These are phyloP conservation scores for Avahi laniger DNA, from an alignment of 2,797 vertebrate species.

Conservation along the genomic window DNA sequence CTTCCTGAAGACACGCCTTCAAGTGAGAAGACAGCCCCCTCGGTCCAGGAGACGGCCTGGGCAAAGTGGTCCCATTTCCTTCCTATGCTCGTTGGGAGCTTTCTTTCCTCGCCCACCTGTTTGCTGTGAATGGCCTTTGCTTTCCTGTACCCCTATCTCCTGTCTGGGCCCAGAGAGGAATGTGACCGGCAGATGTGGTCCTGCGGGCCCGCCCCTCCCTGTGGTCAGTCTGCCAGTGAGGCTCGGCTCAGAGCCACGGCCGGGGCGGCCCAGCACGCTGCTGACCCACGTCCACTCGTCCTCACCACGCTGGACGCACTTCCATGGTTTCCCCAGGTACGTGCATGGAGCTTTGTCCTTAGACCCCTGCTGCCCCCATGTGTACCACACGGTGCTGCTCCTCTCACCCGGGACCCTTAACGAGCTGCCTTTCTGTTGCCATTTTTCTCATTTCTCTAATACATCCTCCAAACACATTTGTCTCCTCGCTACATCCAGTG, in stretches of 20 bases:
- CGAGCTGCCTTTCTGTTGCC: not conserved
- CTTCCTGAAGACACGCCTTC: not conserved
- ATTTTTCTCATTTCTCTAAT: not conserved
- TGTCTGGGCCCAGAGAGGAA: not conserved
- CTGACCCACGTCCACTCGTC: not conserved
- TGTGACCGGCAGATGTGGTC: not conserved
- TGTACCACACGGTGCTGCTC: not conserved
- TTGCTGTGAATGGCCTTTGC: not conserved
- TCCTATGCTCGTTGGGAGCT: not conserved
- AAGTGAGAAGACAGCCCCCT: too few species aligned
- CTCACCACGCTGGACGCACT: not conserved
- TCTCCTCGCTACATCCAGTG: not conserved
- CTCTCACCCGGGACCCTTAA: not conserved
- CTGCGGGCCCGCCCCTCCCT: not conserved
- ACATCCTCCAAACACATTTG: not conserved
- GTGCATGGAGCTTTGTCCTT: not conserved
- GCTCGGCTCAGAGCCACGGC: not conserved
- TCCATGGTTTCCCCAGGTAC: not conserved
- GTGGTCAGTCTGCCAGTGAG: not conserved
- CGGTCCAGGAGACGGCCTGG: accelerated
- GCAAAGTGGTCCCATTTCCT: not conserved
- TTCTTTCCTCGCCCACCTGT: not conserved
- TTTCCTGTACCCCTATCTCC: not conserved
- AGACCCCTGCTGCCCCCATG: not conserved
- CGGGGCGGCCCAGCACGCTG: not conserved